These are phyloP conservation scores for Nephrotoma guestfalica DNA, from an alignment of 2,888 invertebrate species.

Conservation along the genomic window DNA sequence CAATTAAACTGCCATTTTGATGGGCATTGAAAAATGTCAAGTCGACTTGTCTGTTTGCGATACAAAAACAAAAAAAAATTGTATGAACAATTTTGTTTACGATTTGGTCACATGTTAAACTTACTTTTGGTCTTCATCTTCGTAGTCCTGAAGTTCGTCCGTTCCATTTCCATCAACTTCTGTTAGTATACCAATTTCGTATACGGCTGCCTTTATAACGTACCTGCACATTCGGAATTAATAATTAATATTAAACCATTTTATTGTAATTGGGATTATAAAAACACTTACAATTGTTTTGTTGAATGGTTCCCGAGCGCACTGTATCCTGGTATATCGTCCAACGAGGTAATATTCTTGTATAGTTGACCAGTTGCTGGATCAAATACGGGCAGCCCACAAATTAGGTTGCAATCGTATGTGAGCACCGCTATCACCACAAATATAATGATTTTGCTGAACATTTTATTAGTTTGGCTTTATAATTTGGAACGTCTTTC, in stretches of 20 bases:
- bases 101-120: neutral
- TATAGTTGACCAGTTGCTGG: slow-evolving; percentile 6
- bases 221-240: slow-evolving; percentile 27
- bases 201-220: slow-evolving; percentile 40
- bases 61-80: neutral
- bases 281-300: neutral
- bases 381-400: neutral
- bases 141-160: slow-evolving; percentile 11
- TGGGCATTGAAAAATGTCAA: slow-evolving; percentile 38
- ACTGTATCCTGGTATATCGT: neutral
- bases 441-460: neutral
- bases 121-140: neutral
- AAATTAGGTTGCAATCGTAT: neutral
- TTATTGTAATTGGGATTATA: neutral
- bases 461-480: neutral
- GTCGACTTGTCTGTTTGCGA: slow-evolving; percentile 33
- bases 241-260: no score
- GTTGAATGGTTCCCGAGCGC: neutral
- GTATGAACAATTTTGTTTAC: neutral
- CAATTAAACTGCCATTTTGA: slow-evolving; percentile 34
- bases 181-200: slow-evolving; percentile 44
- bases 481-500: neutral
- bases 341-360: neutral
- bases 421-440: neutral
- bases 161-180: slow-evolving; percentile 35